Conservation (phyloP, 2,888 invertebrate species). For the Melanotus villosus region DNA sequence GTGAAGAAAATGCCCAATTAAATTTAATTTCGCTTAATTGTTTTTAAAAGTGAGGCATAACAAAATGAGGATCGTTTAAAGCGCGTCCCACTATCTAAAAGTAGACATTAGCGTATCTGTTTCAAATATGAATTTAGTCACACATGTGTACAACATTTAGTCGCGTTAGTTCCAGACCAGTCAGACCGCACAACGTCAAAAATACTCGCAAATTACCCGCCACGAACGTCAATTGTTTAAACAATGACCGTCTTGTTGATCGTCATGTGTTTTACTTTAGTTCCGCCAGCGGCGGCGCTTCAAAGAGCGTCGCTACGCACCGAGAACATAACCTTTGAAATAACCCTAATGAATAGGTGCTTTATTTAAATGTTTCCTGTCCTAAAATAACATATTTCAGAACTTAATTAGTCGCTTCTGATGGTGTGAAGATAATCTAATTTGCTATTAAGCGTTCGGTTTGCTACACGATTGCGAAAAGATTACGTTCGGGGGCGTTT, state of each 20-base stretch:
- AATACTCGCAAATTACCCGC: constrained; percentile 62
- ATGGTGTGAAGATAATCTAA: constrained; percentile 61
- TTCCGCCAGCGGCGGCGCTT: constrained; percentile 62
- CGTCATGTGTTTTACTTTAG: constrained; percentile 65
- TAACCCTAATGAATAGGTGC: constrained; percentile 64
- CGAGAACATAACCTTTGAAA: constrained; percentile 57
- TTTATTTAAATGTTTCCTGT: constrained; percentile 67
- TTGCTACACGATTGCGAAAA: background rate
- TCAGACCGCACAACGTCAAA: constrained; percentile 60
- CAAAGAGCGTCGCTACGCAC: constrained; percentile 61
- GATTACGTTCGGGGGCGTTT: too few species aligned
- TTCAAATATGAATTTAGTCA: constrained; percentile 54
- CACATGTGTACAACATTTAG: constrained; percentile 58
- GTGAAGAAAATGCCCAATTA: too few species aligned
- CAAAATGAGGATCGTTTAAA: constrained; percentile 20
- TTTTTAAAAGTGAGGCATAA: background rate
- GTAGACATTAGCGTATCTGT: constrained; percentile 54
- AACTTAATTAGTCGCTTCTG: constrained; percentile 62
- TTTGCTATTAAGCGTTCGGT: constrained; percentile 46
- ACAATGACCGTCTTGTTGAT: constrained; percentile 62
- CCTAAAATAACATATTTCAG: constrained; percentile 64
- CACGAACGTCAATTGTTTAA: constrained; percentile 62
- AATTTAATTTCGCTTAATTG: too few species aligned
- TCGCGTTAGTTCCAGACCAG: constrained; percentile 56
- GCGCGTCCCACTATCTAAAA: constrained; percentile 43